These are phyloP conservation scores for Oceanodroma tethys DNA, from an alignment of 2,113 vertebrate genomes.

Conservation along the genomic window DNA sequence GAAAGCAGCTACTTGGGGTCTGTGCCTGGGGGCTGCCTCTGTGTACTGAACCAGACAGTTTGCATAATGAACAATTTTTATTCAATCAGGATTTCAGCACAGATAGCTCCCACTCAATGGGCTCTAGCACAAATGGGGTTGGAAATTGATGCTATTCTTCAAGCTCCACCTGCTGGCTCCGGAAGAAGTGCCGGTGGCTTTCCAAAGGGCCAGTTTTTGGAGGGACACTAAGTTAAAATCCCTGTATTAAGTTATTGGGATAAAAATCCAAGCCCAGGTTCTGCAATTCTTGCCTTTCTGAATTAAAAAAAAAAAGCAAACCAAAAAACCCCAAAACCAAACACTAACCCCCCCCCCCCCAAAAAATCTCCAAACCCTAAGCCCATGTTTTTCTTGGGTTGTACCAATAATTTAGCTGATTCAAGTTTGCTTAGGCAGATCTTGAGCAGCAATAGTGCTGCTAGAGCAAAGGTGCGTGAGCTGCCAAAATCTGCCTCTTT, in stretches of 20 bases:
- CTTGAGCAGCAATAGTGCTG: neutral
- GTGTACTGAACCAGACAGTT: slow-evolving; percentile 73
- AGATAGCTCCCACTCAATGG: slow-evolving; percentile 67
- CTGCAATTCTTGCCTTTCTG: neutral
- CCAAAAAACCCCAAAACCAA: neutral
- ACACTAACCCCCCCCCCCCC: too few species aligned
- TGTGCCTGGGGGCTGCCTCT: slow-evolving; percentile 75
- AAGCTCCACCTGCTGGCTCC: slow-evolving; percentile 74
- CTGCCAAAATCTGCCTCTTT: neutral
- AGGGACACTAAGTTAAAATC: neutral
- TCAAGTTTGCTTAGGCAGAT: neutral
- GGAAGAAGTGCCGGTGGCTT: slow-evolving; percentile 14
- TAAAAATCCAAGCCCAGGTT: neutral
- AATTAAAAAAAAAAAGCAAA: neutral
- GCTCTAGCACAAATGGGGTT: slow-evolving; percentile 30
- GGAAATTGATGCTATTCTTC: slow-evolving; percentile 66
- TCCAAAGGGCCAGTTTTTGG: neutral
- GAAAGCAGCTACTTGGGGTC: slow-evolving; percentile 72
- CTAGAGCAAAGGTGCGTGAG: neutral
- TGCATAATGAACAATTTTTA: slow-evolving; percentile 78
- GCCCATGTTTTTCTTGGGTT: neutral
- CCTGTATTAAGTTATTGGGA: neutral
- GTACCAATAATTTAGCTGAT: neutral
- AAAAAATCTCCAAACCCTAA: neutral
- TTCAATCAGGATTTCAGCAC: slow-evolving; percentile 71